These are phyloP conservation scores for Polyommatus iphigenia DNA, from an alignment of 2,888 invertebrate genomes.

Conservation along the genomic window DNA sequence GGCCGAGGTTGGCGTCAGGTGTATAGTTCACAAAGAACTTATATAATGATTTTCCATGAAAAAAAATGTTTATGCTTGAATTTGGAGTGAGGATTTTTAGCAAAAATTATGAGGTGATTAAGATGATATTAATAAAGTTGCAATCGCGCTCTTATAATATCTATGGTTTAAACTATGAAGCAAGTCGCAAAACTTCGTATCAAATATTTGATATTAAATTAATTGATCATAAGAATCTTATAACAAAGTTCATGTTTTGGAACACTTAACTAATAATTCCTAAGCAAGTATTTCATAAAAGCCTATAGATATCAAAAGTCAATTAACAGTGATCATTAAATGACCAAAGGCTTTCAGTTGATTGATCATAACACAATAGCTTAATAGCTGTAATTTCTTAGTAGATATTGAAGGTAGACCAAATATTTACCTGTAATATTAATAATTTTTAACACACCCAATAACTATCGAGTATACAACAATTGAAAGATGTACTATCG, in stretches of 20 bases:
- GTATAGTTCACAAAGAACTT: background rate
- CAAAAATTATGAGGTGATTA: no score
- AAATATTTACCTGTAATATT: background rate
- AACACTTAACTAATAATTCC: background rate
- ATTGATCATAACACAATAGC: conserved; percentile 12
- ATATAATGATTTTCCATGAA: background rate
- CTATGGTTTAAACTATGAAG: no score
- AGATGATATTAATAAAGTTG: no score
- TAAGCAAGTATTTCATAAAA: background rate
- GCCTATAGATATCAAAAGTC: background rate
- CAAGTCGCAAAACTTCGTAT: no score
- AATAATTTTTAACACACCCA: no score
- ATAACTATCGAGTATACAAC: no score
- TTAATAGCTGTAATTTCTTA: conserved; percentile 10
- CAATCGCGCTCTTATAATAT: no score
- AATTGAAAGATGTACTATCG: no score
- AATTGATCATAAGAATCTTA: no score
- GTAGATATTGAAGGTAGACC: conserved; percentile 16
- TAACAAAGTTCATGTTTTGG: no score
- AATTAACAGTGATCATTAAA: background rate
- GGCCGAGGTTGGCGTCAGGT: background rate
- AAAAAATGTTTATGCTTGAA: background rate
- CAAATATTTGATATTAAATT: no score
- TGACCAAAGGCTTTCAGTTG: conserved; percentile 20
- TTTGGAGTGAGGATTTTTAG: background rate